Base-by-base conservation (phyloP, 2,113 vertebrate species). In the Callorhinus ursinus region DNA sequence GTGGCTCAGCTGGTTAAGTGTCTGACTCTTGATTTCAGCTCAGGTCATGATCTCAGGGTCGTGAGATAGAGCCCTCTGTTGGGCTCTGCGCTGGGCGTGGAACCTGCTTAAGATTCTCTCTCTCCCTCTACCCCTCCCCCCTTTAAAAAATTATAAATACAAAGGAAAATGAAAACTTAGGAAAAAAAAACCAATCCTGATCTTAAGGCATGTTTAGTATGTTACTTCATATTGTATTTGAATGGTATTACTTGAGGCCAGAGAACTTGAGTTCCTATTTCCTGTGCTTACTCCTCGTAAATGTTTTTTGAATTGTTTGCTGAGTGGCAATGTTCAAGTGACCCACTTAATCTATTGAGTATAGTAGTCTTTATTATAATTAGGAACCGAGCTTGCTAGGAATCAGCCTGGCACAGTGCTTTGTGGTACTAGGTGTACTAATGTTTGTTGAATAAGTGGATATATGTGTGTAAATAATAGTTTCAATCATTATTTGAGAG, bases 181-280 rank as follows among this genome's bases (percentile, higher is more conserved):
- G 9, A n/a, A n/a, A 61, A 88, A 36, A 77, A n/a, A 59, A 46
- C 14, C 19, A 36, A 49, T n/a, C 22, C 31, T 90, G 26, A 79
- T 74, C 14, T 69, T 46, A 53, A 93, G 33, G 12, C 31, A 15
- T 33, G 14, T 83, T 95, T 89, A 33, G 63, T 46, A 61, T 21
- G 11, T 67, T 83, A 36, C 49, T 39, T 95, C 67, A 57, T 81
- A 42, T 77, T 76, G 67, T 72, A 79, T 95, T 90, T 95, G 22
- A 59, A 46, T 61, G 11, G 33, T 74, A 42, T 74, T 46, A 51
- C 53, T 93, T 95, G 49, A 89, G 77, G 22, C 76, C n/a, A 81
- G 72, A 94, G 65, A 92, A 80, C 42, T 76, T 59, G 26, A 92
- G 31, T 81, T 91, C 31, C 63, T 88, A 86, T 76, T 92, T 95